These are phyloP conservation scores for Pantherophis guttatus DNA, from an alignment of 2,113 vertebrate genomes.

Conservation along the genomic window DNA sequence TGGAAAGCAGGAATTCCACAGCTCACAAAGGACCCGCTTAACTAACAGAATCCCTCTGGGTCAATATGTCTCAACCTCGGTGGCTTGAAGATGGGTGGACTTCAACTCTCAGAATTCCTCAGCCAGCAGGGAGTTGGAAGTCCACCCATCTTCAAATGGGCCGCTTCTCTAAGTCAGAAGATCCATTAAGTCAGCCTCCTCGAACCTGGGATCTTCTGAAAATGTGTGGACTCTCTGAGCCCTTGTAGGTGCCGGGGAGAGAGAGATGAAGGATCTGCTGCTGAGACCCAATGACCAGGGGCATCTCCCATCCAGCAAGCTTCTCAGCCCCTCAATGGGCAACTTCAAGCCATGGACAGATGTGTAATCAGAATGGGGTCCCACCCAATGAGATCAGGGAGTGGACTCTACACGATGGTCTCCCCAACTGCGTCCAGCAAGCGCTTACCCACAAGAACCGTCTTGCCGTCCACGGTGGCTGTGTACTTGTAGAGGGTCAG, in stretches of 20 bases:
- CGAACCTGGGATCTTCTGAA: not conserved
- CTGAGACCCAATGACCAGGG: not conserved
- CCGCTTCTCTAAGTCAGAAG: not conserved
- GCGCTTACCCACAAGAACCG: conserved; percentile 82
- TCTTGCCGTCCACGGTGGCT: conserved; percentile 76
- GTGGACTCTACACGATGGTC: not conserved
- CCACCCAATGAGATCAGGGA: not conserved
- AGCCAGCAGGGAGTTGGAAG: not conserved
- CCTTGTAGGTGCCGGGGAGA: not conserved
- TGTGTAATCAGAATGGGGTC: no score
- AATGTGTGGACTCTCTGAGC: not conserved
- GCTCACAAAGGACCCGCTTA: not conserved
- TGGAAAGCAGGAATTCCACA: conserved; percentile 54
- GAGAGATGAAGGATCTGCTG: not conserved
- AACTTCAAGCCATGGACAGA: not conserved
- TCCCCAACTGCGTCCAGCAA: not conserved
- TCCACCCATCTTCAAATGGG: not conserved
- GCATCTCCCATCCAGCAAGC: no score
- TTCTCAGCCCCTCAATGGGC: not conserved
- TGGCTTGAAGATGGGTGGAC: not conserved
- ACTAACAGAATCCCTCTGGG: not conserved
- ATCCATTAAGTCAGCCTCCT: no score
- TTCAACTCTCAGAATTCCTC: not conserved
- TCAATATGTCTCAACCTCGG: not conserved
- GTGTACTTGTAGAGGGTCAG: conserved; percentile 90